Percentiles rank a stretch among this genome's conserved stretches.
Conservation (phyloP, 2,888 invertebrate genomes). For the Falcaria lacertinaria region DNA sequence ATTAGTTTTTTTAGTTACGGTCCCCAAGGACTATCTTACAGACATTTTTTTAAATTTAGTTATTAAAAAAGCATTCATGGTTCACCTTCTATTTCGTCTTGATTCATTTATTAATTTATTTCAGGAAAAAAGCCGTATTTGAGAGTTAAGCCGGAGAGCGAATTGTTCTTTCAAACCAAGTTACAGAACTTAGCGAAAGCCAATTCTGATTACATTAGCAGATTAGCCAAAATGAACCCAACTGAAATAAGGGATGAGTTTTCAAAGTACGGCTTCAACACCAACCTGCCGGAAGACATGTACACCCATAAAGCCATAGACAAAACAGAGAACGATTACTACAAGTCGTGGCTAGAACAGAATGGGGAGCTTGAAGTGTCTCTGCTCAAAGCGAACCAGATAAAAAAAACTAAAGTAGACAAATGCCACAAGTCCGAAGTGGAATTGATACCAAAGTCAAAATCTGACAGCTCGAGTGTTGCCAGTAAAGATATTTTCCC, state of each 20-base stretch:
- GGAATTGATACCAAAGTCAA: constrained; percentile 61
- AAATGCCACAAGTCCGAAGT: constrained; percentile 61
- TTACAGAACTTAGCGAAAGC: constrained; percentile 59
- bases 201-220: constrained; percentile 56
- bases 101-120: constrained; percentile 28
- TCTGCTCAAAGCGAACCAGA: constrained; percentile 55
- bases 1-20: constrained; percentile 5
- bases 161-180: constrained; percentile 64
- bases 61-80: constrained; percentile 60
- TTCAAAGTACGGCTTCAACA: constrained; percentile 63
- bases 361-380: constrained; percentile 74
- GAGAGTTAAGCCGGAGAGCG: constrained; percentile 69
- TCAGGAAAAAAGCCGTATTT: constrained; percentile 43
- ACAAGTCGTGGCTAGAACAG: constrained; percentile 72
- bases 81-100: constrained; percentile 36
- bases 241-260: constrained; percentile 63
- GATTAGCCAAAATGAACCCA: constrained; percentile 64
- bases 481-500: constrained; percentile 42
- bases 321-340: constrained; percentile 64
- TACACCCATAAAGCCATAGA: constrained; percentile 37
- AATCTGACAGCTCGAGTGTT: constrained; percentile 26
- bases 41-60: constrained; percentile 49
- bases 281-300: constrained; percentile 41
- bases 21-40: constrained; percentile 63
- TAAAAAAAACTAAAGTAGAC: constrained; percentile 46